phyloP scores from a whole-genome alignment of 2,888 invertebrate species.

The Melanostoma mellinum region DNA sequence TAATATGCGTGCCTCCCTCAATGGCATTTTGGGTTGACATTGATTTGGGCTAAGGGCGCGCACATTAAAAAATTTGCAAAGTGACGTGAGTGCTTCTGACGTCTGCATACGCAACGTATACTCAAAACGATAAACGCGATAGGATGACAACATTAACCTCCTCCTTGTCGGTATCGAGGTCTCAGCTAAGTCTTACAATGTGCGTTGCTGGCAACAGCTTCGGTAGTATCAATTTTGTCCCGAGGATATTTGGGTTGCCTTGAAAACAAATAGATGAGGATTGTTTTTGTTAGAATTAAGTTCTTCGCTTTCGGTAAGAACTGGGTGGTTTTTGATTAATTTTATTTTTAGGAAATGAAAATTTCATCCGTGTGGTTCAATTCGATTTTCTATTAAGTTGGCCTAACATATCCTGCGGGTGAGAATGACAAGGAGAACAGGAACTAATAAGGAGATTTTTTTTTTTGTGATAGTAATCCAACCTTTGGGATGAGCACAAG shows the following conservation, averaged over 20 bases:
- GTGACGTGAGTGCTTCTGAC: conserved; percentile 66
- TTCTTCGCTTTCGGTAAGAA: conserved; percentile 33
- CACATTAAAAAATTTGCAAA: conserved; percentile 57
- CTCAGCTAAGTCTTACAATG: conserved; percentile 34
- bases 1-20: conserved; percentile 41
- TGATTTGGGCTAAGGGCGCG: conserved; percentile 67
- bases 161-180: conserved; percentile 24
- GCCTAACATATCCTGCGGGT: conserved; percentile 33
- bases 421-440: conserved; percentile 2
- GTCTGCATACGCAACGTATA: conserved; percentile 55
- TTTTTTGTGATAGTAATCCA: conserved; percentile 13
- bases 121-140: background rate
- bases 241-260: conserved; percentile 61
- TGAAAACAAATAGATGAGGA: conserved; percentile 7
- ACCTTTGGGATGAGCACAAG: conserved; percentile 15
- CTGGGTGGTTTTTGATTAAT: background rate
- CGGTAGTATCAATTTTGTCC: conserved; percentile 69
- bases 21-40: conserved; percentile 34
- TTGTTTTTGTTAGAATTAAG: conserved; percentile 44
- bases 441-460: conserved; percentile 14
- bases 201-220: conserved; percentile 59
- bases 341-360: conserved; percentile 40
- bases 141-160: background rate
- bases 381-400: conserved; percentile 63
- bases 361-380: conserved; percentile 40